Evolutionary conservation across 2,888 invertebrate species (phyloP).

Genomic region (Lepidocyrtoides sp.): DNA sequence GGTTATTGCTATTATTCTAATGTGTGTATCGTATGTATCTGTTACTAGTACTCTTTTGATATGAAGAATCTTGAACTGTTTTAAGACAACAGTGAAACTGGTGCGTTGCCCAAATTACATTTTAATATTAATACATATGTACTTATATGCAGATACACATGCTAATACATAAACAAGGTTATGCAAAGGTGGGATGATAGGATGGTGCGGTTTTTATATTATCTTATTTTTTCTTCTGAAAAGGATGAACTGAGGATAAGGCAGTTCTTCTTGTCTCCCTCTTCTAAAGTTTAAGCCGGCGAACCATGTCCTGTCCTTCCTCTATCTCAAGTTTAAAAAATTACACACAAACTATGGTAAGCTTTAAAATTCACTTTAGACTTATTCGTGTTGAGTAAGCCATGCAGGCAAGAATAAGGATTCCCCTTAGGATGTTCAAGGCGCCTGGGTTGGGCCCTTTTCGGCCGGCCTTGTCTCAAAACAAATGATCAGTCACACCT

Average conservation of each 20-base stretch:
- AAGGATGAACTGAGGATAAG: constrained; percentile 60
- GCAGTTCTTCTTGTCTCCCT: constrained; percentile 24
- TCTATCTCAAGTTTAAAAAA: constrained; percentile 17
- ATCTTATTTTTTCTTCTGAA: constrained; percentile 34
- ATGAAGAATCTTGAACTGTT: background rate
- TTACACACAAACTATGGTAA: background rate
- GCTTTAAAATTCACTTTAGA: constrained; percentile 26
- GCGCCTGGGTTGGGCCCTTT: constrained; percentile 85
- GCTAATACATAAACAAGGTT: background rate
- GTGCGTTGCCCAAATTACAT: constrained; percentile 28
- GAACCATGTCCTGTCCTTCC: constrained; percentile 58
- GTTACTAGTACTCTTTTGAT: background rate
- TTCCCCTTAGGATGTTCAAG: constrained; percentile 85
- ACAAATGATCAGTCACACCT: constrained; percentile 86
- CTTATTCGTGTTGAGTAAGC: background rate
- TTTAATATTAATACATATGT: constrained; percentile 15
- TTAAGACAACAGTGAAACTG: background rate
- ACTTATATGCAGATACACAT: background rate
- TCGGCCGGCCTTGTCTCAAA: constrained; percentile 85
- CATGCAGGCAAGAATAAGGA: constrained; percentile 48
- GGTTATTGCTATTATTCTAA: constrained; percentile 7
- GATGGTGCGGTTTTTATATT: background rate
- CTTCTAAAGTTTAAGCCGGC: constrained; percentile 32
- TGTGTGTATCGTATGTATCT: background rate
- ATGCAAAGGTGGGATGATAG: background rate